Evolutionary conservation across 2,113 vertebrate species (phyloP).

Genomic region (Plectropomus leopardus): DNA sequence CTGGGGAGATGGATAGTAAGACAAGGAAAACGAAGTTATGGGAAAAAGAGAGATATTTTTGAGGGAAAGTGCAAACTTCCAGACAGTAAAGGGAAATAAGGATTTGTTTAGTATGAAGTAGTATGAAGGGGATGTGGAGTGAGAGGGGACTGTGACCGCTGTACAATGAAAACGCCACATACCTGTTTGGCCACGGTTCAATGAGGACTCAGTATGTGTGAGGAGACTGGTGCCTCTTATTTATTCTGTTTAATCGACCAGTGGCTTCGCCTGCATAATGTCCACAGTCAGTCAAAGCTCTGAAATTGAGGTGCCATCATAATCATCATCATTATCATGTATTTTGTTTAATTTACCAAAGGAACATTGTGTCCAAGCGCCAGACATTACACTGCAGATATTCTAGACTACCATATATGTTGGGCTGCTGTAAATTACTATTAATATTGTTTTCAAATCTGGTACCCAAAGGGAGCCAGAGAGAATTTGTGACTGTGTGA

Average conservation of each 20-base stretch:
- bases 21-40: constrained; percentile 12
- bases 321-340: neutral
- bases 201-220: constrained; percentile 56
- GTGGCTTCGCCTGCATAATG: neutral
- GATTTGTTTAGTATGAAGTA: neutral
- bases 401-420: too few relatives aligned
- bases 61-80: constrained; percentile 43
- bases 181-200: constrained; percentile 61
- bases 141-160: constrained; percentile 19
- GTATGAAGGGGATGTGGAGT: neutral
- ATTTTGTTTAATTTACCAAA: too few relatives aligned
- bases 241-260: constrained; percentile 6
- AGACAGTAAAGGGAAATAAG: constrained; percentile 6
- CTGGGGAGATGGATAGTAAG: constrained; percentile 32
- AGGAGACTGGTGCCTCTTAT: constrained; percentile 21
- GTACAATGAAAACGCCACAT: constrained; percentile 44
- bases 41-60: constrained; percentile 28
- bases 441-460: neutral
- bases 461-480: neutral
- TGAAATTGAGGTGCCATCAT: neutral
- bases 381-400: neutral
- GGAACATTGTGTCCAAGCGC: too few relatives aligned
- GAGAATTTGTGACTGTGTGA: too few relatives aligned
- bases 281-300: neutral
- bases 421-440: neutral